Conservation (phyloP, 2,797 vertebrate species). For the Cyprinella venusta region DNA sequence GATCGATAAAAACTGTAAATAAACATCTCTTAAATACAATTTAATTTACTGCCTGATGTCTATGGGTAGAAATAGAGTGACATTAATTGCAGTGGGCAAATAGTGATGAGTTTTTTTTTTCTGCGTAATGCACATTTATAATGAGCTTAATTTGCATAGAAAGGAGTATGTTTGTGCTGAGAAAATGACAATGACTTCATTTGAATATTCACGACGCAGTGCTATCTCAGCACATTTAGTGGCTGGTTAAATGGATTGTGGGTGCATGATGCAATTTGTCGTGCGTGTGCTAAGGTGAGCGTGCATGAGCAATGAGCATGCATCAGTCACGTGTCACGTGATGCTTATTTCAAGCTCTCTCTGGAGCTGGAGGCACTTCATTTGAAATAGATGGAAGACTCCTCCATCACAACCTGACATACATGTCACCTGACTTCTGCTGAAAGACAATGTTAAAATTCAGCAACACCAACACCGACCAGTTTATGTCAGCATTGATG, state of each 20-base stretch:
- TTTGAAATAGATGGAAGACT: constrained; percentile 24
- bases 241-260: constrained; percentile 6
- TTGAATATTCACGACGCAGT: not conserved
- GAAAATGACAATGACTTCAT: not conserved
- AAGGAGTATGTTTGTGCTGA: not conserved
- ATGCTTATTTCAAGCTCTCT: constrained; percentile 14
- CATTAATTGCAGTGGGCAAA: not conserved
- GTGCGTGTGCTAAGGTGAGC: not conserved
- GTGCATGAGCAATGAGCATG: not conserved
- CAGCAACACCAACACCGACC: not conserved
- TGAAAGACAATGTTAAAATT: not conserved
- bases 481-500: not conserved
- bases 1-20: not conserved
- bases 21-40: constrained; percentile 8
- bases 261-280: not conserved
- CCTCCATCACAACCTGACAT: constrained; percentile 13
- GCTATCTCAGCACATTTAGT: not conserved
- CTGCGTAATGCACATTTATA: not conserved
- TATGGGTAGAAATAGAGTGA: not conserved
- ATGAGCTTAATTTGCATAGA: constrained; percentile 12
- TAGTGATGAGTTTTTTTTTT: not conserved
- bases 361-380: not conserved
- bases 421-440: constrained; percentile 3
- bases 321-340: constrained; percentile 1
- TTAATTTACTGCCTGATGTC: not conserved